Percentiles rank a stretch among this genome's conserved stretches.
These are phyloP conservation scores for Malacoctenus gilli DNA, from an alignment of 2,797 vertebrate species.

Conservation along the genomic window DNA sequence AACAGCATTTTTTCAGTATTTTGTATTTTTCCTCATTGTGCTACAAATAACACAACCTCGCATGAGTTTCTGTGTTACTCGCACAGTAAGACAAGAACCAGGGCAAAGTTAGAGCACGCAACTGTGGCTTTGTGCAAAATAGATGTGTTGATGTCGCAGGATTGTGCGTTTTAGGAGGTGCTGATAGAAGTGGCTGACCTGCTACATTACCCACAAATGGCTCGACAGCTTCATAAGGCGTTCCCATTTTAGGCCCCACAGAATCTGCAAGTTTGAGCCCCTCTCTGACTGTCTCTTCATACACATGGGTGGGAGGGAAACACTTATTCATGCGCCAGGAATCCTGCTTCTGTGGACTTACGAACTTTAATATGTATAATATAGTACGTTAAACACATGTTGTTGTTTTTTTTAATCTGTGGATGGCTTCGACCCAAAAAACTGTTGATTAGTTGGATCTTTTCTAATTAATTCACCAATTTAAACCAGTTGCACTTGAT, in stretches of 20 bases:
- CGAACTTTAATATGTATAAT: too few species aligned
- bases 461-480: too few species aligned
- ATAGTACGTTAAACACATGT: too few species aligned
- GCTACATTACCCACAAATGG: not conserved
- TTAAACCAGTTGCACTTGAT: too few species aligned
- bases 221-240: not conserved
- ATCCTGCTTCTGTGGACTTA: too few species aligned
- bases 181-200: not conserved
- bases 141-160: not conserved
- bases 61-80: too few species aligned
- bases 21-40: too few species aligned
- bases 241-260: not conserved
- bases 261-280: not conserved
- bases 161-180: not conserved
- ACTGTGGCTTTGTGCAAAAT: not conserved
- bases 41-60: too few species aligned
- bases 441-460: too few species aligned
- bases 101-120: not conserved
- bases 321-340: not conserved
- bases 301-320: not conserved
- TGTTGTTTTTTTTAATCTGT: too few species aligned
- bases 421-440: too few species aligned
- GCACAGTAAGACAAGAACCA: not conserved
- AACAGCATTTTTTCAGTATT: too few species aligned
- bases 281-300: not conserved